Conservation (phyloP, 2,113 vertebrate genomes). For the Seriola rivoliana region DNA sequence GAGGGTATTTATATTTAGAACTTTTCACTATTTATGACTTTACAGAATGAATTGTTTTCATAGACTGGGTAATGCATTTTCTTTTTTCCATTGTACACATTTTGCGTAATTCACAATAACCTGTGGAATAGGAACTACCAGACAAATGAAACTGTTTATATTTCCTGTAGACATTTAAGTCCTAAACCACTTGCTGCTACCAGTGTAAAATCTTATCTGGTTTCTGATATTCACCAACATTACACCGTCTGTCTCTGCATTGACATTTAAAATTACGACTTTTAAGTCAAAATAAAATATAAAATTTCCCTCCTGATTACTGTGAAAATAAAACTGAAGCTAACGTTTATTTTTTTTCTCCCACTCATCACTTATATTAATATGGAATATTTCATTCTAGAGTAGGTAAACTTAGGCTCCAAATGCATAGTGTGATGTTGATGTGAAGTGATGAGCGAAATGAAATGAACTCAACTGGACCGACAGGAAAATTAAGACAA, state of each 20-base stretch:
- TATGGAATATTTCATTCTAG: not conserved
- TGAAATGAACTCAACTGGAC: not conserved
- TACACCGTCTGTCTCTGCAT: slow-evolving; percentile 15
- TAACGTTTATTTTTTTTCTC: not conserved
- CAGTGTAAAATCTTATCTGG: slow-evolving; percentile 2
- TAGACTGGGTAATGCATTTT: slow-evolving; percentile 17
- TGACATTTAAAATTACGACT: slow-evolving; percentile 12
- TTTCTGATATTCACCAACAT: slow-evolving; percentile 26
- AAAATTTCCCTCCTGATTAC: slow-evolving; percentile 54
- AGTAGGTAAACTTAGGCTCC: not conserved
- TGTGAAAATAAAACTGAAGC: slow-evolving; percentile 71
- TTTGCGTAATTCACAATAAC: slow-evolving; percentile 57
- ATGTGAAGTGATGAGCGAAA: not conserved
- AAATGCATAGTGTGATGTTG: not conserved
- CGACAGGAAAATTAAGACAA: slow-evolving; percentile 27
- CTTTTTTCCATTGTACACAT: slow-evolving; percentile 10
- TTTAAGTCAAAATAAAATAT: slow-evolving; percentile 46
- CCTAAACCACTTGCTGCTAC: slow-evolving; percentile 45
- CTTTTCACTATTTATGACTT: slow-evolving; percentile 78
- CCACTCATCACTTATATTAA: not conserved
- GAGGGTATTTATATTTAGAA: slow-evolving; percentile 54
- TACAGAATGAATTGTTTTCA: slow-evolving; percentile 64
- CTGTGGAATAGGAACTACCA: slow-evolving; percentile 55
- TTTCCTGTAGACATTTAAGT: slow-evolving; percentile 36
- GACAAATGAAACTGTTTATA: slow-evolving; percentile 29